Evolutionary conservation across 2,797 vertebrate genomes (phyloP), one percentile per base, ranked within the genome.

Genomic region (Eospalax fontanierii): DNA sequence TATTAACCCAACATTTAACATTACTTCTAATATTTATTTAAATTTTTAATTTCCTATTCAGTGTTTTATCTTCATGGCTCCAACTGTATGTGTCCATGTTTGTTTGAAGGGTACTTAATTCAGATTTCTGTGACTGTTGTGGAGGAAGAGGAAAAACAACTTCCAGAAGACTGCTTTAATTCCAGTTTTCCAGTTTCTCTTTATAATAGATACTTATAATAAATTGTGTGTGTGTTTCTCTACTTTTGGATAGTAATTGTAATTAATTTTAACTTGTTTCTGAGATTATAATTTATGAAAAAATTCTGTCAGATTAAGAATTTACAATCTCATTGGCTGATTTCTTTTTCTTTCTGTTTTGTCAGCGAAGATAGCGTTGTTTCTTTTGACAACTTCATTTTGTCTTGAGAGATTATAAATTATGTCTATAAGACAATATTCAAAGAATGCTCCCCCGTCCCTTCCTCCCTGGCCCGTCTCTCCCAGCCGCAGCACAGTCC

Each of bases 361-460:
- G 9, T 79, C 57, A 50, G 24, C 54, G 4, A 73, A 12, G 28
- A 24, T 16, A 66, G 6, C 14, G 7, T 33, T 59, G 3, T 70
- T 76, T 70, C 22, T 2, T 30, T 86, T 86, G 24, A 71, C 33
- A 92, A 28, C 65, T 95, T 93, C n/a, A 26, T 19, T 86, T 85
- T 71, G 28, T 89, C 30, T 90, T 59, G 30, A 59, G 4, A 6
- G 6, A 43, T 50, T 86, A 33, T 81, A 76, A 61, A 90, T 33
- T 54, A 61, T 38, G 4, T 40, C 35, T 26, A 81, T 26, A 10
- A 54, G 11, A 70, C 5, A 33, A 26, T 73, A 76, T 70, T 54
- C 65, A 63, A 73, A 74, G 46, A 21, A 1, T 26, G 2, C 46
- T 26, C 43, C 12, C 33, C 35, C 15, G n/a, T 50, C 2, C 3